Evolutionary conservation across 1,140 invertebrate species (phyloP).

Genomic region (Drosophila carrolli): DNA sequence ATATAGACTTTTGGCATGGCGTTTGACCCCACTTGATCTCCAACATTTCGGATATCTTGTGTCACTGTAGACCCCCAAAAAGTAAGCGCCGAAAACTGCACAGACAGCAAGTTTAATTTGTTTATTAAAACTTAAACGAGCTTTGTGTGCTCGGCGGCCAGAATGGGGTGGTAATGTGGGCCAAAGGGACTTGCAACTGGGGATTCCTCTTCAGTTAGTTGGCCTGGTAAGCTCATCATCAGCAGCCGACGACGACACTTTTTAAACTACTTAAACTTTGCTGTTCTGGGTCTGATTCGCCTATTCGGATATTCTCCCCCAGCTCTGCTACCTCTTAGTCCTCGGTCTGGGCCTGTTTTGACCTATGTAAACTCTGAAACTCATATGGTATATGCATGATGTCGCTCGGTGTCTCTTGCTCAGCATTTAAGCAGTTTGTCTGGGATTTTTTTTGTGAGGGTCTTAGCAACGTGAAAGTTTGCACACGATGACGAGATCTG

Average conservation of each 20-base stretch:
- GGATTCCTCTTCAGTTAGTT: conserved; percentile 51
- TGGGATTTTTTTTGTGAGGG: background rate
- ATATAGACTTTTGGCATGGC: background rate
- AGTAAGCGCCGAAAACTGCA: conserved; percentile 47
- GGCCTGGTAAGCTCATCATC: conserved; percentile 57
- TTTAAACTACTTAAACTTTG: conserved; percentile 80
- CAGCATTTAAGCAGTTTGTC: conserved; percentile 54
- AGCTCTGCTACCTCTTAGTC: background rate
- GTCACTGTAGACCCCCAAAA: conserved; percentile 20
- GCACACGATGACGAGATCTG: conserved; percentile 41
- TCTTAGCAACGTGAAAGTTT: conserved; percentile 54
- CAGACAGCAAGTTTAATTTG: conserved; percentile 77
- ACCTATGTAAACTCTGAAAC: conserved; percentile 55
- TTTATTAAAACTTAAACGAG: conserved; percentile 82
- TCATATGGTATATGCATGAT: conserved; percentile 28
- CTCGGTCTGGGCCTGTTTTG: conserved; percentile 29
- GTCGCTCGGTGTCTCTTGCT: conserved; percentile 25
- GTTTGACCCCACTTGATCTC: conserved; percentile 26
- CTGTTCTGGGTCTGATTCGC: conserved; percentile 28
- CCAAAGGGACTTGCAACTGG: conserved; percentile 9
- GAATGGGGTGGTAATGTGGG: conserved; percentile 26
- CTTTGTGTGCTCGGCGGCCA: conserved; percentile 52
- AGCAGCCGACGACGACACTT: conserved; percentile 59
- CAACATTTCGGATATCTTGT: conserved; percentile 15
- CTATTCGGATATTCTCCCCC: conserved; percentile 15